Base-by-base conservation (phyloP, 1,140 invertebrate genomes). In the Coelopa frigida region DNA sequence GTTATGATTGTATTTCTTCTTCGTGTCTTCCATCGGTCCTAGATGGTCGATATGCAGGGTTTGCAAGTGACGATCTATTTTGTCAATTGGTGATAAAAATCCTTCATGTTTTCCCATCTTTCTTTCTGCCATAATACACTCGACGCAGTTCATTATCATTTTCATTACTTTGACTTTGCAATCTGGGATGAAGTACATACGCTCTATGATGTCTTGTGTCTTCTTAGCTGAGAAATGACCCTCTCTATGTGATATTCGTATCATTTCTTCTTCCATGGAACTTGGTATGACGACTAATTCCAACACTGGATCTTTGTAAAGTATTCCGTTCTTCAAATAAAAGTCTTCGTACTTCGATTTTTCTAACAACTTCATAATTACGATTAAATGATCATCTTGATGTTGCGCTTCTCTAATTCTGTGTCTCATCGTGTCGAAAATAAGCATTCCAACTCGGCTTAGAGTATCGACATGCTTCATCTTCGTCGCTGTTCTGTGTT, bases 101-200 rank as follows among this genome's bases (percentile, higher is more conserved):
- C 55, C 55, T 39, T 58, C 51, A 5, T 36, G 5, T 31, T 45
- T 44, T 32, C 43, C 43, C 20, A 17, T 5, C 27, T 50, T 50
- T 31, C 36, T 17, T 5, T 50, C 22, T 32, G 14, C 17, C 20
- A 50, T 20, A 10, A 50, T 45, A 32, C 48, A 50, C 20, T 44
- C 31, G 4, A 50, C 20, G 27, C 46, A 48, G 42, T 48, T 41
- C 12, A n/a, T 23, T 17, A 48, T 33, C n/a, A 11, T 14, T 11
- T 4, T 4, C 10, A 5, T 8, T 14, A 48, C 23, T 40, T 45
- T 50, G 7, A 21, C 32, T 22, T 50, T 32, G 8, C 38, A 5
- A 2, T 48, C 24, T 27, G 50, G 55, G 21, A 52, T 57, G 53
- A 51, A 55, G 47, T 56, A 52, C 23, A 17, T 33, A 36, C 24